Base-by-base conservation (phyloP, 2,888 invertebrate species). In the Meganola albula region DNA sequence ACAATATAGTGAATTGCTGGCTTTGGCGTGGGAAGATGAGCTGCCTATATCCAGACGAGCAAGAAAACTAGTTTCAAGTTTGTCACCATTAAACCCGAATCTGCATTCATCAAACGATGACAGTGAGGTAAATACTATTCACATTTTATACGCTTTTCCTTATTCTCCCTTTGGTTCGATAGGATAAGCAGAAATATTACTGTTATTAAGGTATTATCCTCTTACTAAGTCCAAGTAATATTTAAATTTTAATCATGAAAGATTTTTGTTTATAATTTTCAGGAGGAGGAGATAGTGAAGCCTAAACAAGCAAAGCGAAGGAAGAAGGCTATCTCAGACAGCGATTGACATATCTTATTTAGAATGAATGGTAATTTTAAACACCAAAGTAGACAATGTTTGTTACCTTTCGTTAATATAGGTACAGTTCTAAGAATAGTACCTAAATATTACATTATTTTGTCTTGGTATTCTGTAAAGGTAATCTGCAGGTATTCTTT, bases 271-370 rank as follows among this genome's bases (percentile, higher is more conserved):
- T 28, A 13, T 24, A 18, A 18, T n/a, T 34, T 84, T 20, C 79
- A 94, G 91, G 93, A 97, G 71, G 97, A 97, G 80, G 96, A 95
- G 84, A 92, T 95, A 67, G 92, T 94, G 12, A 95, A 95, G 82
- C 94, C 94, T 59, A 95, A 95, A 79, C 94, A 94, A 80, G 92
- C 94, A 44, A 97, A 96, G 79, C 93, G 95, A 71, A 89, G 96
- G 79, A 95, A 95, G 92, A 94, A 94, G 88, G 92, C 94, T 37
- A 91, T 94, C 72, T 95, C 94, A 50, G 97, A 97, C 82, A 96
- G 96, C 83, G 96, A 97, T 90, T 96, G 93, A 95, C 91, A 85
- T 79, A 83, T 74, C 70, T 74, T 63, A 57, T 68, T 59, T 60
- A 64, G 70, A 67, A 69, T 58, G 48, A 61, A 74, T 58, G 67